Conservation (phyloP, 2,888 invertebrate species). For the Ceriagrion tenellum region DNA sequence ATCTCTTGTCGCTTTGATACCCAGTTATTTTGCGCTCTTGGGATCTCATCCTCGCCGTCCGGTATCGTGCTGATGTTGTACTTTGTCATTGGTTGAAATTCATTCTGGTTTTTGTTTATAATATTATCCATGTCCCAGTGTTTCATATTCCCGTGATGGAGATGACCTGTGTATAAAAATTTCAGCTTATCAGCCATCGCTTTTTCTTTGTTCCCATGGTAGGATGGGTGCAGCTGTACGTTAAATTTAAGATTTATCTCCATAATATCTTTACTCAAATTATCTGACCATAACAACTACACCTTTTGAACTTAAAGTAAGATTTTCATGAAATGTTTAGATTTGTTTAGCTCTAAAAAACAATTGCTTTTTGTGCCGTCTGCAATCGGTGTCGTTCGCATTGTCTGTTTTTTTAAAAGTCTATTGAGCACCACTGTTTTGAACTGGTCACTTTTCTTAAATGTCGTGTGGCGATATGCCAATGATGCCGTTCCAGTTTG, state of each 20-base stretch:
- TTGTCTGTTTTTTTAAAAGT: conserved; percentile 24
- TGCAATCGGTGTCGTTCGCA: conserved; percentile 51
- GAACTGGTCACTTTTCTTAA: conserved; percentile 48
- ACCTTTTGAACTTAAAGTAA: neutral
- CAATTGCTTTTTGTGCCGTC: conserved; percentile 49
- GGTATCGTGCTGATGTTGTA: neutral
- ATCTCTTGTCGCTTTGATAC: neutral
- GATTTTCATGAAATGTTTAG: neutral
- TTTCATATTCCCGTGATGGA: neutral
- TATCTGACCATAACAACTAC: neutral
- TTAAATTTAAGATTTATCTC: neutral
- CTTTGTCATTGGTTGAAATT: neutral
- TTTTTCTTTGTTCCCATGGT: conserved; percentile 13
- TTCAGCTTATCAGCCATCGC: conserved; percentile 51
- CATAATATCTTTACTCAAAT: neutral
- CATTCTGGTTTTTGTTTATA: neutral
- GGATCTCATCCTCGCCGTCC: conserved; percentile 33
- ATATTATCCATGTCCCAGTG: neutral
- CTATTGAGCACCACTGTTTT: conserved; percentile 40
- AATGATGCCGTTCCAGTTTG: neutral
- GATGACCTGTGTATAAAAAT: neutral
- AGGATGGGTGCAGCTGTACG: neutral
- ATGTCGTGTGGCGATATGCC: conserved; percentile 39
- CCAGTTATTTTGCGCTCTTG: neutral
- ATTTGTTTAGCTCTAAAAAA: neutral